Conservation (phyloP, 2,888 invertebrate species). For the Ctenicera cuprea region DNA sequence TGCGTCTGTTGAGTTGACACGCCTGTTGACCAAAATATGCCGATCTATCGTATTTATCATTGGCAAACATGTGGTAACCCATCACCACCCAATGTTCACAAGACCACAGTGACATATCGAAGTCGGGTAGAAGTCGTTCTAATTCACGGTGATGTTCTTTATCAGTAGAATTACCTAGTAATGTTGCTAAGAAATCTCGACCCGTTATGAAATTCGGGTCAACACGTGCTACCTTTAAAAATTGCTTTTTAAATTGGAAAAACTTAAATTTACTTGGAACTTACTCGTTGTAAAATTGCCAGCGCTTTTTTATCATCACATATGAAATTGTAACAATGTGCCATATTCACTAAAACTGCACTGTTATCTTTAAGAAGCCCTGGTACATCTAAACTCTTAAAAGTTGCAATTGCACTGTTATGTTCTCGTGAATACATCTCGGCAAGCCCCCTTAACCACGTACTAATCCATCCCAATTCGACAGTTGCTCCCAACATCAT, state of each 20-base stretch:
- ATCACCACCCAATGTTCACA: conserved; percentile 85
- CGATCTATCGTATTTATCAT: conserved; percentile 80
- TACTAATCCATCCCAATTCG: conserved; percentile 76
- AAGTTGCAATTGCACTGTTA: conserved; percentile 79
- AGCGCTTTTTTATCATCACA: conserved; percentile 83
- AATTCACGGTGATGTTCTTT: conserved; percentile 66
- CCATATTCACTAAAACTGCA: conserved; percentile 80
- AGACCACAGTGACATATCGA: conserved; percentile 66
- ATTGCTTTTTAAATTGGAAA: neutral
- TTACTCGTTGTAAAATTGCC: conserved; percentile 73
- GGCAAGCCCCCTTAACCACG: conserved; percentile 80
- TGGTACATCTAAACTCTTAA: conserved; percentile 80
- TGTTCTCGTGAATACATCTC: conserved; percentile 82
- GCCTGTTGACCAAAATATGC: conserved; percentile 86
- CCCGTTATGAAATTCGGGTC: conserved; percentile 65
- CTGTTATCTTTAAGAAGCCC: conserved; percentile 81
- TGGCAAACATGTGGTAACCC: conserved; percentile 81
- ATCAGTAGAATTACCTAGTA: conserved; percentile 58
- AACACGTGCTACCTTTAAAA: conserved; percentile 62
- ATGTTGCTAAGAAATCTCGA: conserved; percentile 63
- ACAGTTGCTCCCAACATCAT: conserved; percentile 77
- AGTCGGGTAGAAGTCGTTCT: conserved; percentile 65
- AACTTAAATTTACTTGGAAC: conserved; percentile 25
- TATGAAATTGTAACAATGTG: conserved; percentile 82
- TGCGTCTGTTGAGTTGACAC: conserved; percentile 78